Evolutionary conservation across 2,888 invertebrate genomes (phyloP).

Genomic region (Cordilura impudica): DNA sequence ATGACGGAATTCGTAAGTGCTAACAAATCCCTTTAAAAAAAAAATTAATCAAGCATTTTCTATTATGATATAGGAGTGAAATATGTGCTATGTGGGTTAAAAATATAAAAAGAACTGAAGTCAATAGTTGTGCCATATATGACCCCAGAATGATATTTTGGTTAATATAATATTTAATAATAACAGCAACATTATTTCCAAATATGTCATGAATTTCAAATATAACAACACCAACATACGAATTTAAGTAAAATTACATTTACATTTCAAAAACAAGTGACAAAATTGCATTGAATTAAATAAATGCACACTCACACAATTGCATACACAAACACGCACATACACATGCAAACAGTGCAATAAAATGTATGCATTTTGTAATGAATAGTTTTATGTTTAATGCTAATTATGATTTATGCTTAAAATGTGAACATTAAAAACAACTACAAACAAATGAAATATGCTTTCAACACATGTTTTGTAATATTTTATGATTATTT

Average conservation of each 20-base stretch:
- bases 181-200: slow-evolving; percentile 2
- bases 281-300: slow-evolving; percentile 13
- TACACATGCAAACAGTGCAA: background rate
- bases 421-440: slow-evolving; percentile 7
- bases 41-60: no score
- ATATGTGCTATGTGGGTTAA: no score
- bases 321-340: background rate
- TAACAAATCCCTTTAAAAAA: no score
- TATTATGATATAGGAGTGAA: no score
- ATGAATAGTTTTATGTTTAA: slow-evolving; percentile 27
- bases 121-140: no score
- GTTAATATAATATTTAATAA: background rate
- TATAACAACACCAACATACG: background rate
- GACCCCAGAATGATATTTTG: no score
- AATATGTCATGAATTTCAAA: slow-evolving; percentile 18
- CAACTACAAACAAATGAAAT: slow-evolving; percentile 31
- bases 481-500: background rate
- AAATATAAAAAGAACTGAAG: no score
- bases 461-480: slow-evolving; percentile 40
- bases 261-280: background rate
- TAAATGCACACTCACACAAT: background rate
- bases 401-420: slow-evolving; percentile 44
- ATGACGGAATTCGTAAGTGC: no score
- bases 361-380: slow-evolving; percentile 25
- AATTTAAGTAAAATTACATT: background rate